These are phyloP conservation scores for Ceratothoa steindachneri DNA, from an alignment of 2,888 invertebrate genomes.

Conservation along the genomic window DNA sequence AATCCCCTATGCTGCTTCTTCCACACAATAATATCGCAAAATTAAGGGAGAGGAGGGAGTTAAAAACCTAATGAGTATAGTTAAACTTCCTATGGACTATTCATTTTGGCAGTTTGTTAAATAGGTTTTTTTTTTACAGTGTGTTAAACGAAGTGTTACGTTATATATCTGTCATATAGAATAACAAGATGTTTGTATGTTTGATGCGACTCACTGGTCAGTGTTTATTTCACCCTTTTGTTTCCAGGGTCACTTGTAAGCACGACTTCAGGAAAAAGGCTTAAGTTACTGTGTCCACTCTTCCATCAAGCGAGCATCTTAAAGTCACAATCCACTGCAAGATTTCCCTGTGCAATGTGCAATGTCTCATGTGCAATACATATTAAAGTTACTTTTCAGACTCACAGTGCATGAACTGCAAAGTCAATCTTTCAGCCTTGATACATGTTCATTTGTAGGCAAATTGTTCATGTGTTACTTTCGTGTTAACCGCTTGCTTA, in stretches of 20 bases:
- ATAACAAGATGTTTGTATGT: no score
- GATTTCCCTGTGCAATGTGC: not conserved
- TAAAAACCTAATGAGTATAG: no score
- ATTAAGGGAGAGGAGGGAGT: no score
- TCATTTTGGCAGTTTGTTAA: no score
- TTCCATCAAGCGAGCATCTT: not conserved
- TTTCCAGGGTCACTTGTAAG: not conserved
- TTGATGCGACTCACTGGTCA: not conserved
- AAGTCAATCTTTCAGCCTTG: not conserved
- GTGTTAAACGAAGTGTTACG: no score
- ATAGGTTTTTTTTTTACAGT: no score
- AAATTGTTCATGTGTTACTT: no score
- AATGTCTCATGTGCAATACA: not conserved
- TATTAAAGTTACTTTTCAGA: not conserved
- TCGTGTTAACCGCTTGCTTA: not conserved
- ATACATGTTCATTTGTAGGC: no score
- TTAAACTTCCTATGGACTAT: no score
- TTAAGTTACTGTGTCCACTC: not conserved
- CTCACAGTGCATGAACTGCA: not conserved
- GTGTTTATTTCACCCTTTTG: not conserved
- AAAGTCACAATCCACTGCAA: not conserved
- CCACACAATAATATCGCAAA: no score
- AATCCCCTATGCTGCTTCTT: no score
- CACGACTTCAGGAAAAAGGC: not conserved
- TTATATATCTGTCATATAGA: no score